Base-by-base conservation (phyloP, 2,113 vertebrate genomes). In the Brachyhypopomus gauderio region DNA sequence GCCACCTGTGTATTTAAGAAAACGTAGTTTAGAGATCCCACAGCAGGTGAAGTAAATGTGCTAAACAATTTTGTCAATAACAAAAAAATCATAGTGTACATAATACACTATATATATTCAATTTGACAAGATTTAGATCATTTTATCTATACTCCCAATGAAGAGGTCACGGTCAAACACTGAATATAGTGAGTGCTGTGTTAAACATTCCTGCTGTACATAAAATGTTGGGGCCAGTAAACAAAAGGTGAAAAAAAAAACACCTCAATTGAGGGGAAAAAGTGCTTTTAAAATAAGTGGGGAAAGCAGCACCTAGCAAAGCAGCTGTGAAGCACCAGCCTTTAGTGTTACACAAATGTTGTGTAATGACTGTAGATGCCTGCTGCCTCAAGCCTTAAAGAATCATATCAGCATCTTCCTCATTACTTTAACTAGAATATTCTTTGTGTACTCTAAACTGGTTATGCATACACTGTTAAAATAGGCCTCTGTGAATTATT, bases 241-340 rank as follows among this genome's bases (percentile, higher is more conserved):
- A 22, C 11, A 70, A 70, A 66, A 19, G 16, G 0, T 16, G 6
- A 4, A 17, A 55, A 25, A 77, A 62, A 22, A 6, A 77, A 0
- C 2, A 22, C n/a, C 19, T 36, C 63, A 16, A 56, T 23, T 2
- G 23, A 66, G 14, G 3, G 9, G 19, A 56, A 20, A 17, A 73
- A 56, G 45, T 9, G 60, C n/a, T 45, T 19, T 64, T 76, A 27
- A 67, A 20, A 34, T 1, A 36, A 34, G 36, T 20, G 11, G 2
- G 63, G 6, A 1, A 63, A 25, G 25, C 5, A n/a, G 6, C 9
- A 27, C 1, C 3, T 27, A 34, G 34, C 25, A 36, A 7, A 78
- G 64, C 64, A 69, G 63, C 63, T 69, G 55, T 20, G 19, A 14
- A 66, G 62, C 62, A 77, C 30, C 23, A 69, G 76, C 64, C 3